Base-by-base conservation (phyloP, 2,113 vertebrate genomes). In the Chelonoidis abingdonii region DNA sequence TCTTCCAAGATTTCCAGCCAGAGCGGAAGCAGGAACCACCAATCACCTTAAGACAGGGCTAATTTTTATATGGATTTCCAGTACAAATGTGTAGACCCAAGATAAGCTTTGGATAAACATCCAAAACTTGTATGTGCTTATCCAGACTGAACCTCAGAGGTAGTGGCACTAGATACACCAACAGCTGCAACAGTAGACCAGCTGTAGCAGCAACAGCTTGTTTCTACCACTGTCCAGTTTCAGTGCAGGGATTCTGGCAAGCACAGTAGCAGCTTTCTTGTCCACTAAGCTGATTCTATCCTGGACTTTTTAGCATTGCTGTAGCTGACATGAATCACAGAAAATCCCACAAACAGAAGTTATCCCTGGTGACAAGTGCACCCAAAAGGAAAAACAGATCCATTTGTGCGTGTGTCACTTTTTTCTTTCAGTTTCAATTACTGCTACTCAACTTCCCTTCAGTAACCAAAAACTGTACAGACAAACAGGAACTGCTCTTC, bases 381-480 rank as follows among this genome's bases (percentile, higher is more conserved):
- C 2, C 80, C 79, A 86, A 8, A 5, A 35, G 72, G 72, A 79
- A 44, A 0, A 50, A 35, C 19, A 16, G 16, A 80, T n/a, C 52
- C 69, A 1, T 8, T 72, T 80, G 4, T 0, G 2, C 0, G 2
- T 10, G 29, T 81, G 83, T 86, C 47, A 27, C 22, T 12, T 59
- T 80, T 57, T 41, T 10, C 80, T 31, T 90, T 19, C 29, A 69
- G 80, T 7, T 50, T 25, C 6, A 1, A 35, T 92, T 76, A 27
- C 41, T 89, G 35, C 12, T 50, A 25, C 52, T 90, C 47, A 92
- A 79, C 53, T 87, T 84, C 41, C 69, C 24, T 82, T 86, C 50
- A 53, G 21, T 86, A 83, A 84, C 3, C 27, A 62, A 84, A 86
- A 88, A 81, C 24, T 10, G 84, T 53, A 10, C 50, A 79, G 10